Evolutionary conservation across 2,888 invertebrate genomes (phyloP), one percentile per base, ranked within the genome.

Genomic region (Cantharis rufa): DNA sequence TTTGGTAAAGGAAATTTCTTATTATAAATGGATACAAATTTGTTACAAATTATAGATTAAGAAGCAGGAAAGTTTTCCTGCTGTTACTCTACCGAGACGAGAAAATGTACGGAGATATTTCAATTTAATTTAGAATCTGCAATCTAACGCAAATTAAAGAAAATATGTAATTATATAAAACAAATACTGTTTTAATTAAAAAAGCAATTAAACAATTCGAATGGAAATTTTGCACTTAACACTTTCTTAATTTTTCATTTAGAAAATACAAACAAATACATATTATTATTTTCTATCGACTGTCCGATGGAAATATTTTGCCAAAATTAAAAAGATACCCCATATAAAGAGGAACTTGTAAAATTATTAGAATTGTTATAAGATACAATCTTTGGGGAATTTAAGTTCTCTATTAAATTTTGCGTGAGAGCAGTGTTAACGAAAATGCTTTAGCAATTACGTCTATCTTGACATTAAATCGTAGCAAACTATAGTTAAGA

Each of bases 401-500:
- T 66, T 66, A 24, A 66, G 24, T 66, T 66, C 64, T 66, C 64
- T 62, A 68, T 72, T 70, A 75, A 78, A 74, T 78, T 78, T 76
- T 61, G 73, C 74, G 68, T 76, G 73, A 76, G 78, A 70, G 76
- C 66, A 61, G 69, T 73, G 69, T 69, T 75, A 78, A 74, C 74
- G 75, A 82, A 81, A 82, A 82, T 82, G 83, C 81, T 82, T 84
- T 83, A 82, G 84, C 85, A 85, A 85, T 86, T 85, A 85, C 84
- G 83, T 84, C 84, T 84, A 84, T 85, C 85, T 84, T 82, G 85
- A 84, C 84, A 83, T 83, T 84, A 83, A 86, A 86, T 85, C 85
- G 81, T 80, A 77, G 81, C 78, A 81, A 82, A 82, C 82, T 82
- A 82, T 81, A 83, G 82, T 81, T 83, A 83, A 83, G 83, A 82